These are phyloP conservation scores for Catajapyx aquilonaris DNA, from an alignment of 1,140 invertebrate genomes.

Conservation along the genomic window DNA sequence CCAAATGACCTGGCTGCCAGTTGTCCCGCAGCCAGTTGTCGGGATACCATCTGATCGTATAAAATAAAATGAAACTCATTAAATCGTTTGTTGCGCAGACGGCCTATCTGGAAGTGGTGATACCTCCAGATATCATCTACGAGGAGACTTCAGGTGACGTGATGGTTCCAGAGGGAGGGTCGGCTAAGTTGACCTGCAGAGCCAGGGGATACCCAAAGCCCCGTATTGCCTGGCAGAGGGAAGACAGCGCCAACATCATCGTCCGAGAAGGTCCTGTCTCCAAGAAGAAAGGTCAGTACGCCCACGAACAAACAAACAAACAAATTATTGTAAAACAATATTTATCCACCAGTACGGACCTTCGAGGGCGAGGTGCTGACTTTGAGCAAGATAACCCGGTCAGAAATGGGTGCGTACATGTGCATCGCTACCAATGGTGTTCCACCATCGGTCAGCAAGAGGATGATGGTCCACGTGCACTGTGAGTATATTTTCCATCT, in stretches of 20 bases:
- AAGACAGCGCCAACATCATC: slow-evolving; percentile 64
- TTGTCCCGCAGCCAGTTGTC: no score
- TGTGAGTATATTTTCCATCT: slow-evolving; percentile 38
- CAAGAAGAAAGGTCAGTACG: slow-evolving; percentile 43
- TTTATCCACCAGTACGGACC: slow-evolving; percentile 28
- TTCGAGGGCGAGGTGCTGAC: slow-evolving; percentile 53
- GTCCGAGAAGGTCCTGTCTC: slow-evolving; percentile 36
- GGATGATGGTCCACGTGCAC: slow-evolving; percentile 60
- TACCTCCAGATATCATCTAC: slow-evolving; percentile 73
- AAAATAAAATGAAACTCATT: no score
- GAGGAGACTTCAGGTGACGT: slow-evolving; percentile 72
- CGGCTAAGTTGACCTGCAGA: slow-evolving; percentile 64
- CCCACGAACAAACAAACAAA: no score
- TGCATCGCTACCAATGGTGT: slow-evolving; percentile 61
- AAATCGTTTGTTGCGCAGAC: no score
- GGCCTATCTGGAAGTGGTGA: slow-evolving; percentile 65
- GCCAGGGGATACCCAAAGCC: slow-evolving; percentile 66
- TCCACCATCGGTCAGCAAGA: slow-evolving; percentile 53
- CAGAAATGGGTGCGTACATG: slow-evolving; percentile 67
- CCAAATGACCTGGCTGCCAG: no score
- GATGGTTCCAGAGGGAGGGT: slow-evolving; percentile 76
- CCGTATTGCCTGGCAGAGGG: slow-evolving; percentile 62
- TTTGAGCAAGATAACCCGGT: slow-evolving; percentile 54
- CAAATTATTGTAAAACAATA: not conserved
- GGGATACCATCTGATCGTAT: no score